Percentiles rank a stretch among this genome's conserved stretches.
These are phyloP conservation scores for Thymelicus acteon DNA, from an alignment of 2,888 invertebrate genomes.

Conservation along the genomic window DNA sequence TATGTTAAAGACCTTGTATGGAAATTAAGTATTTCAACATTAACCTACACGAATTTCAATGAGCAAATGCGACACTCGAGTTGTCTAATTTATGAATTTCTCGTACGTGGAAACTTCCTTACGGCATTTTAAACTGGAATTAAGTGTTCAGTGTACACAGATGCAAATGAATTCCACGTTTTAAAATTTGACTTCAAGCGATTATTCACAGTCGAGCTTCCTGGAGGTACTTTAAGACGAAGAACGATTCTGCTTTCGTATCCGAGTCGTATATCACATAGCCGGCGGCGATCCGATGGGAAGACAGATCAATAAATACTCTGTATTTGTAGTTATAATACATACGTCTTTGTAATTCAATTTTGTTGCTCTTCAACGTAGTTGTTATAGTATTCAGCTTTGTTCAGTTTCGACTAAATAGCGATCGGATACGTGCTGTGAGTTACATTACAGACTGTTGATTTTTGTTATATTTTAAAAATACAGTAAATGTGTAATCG, in stretches of 20 bases:
- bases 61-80: no score
- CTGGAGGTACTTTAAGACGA: background rate
- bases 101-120: no score
- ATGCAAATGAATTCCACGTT: background rate
- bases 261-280: conserved; percentile 4
- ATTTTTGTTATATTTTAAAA: background rate
- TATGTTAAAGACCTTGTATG: no score
- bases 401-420: background rate
- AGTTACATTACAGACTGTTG: background rate
- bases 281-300: background rate
- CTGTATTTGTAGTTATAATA: background rate
- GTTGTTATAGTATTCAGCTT: background rate
- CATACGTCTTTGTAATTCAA: conserved; percentile 33
- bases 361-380: conserved; percentile 11
- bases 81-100: no score
- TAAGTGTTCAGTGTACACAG: no score
- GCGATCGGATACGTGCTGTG: background rate
- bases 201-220: conserved; percentile 1
- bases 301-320: background rate
- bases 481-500: no score
- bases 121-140: no score
- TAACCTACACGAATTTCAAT: no score
- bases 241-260: background rate
- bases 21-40: no score
- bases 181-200: conserved; percentile 1